These are phyloP conservation scores for Todiramphus chloris DNA, from an alignment of 2,113 vertebrate genomes.

Conservation along the genomic window DNA sequence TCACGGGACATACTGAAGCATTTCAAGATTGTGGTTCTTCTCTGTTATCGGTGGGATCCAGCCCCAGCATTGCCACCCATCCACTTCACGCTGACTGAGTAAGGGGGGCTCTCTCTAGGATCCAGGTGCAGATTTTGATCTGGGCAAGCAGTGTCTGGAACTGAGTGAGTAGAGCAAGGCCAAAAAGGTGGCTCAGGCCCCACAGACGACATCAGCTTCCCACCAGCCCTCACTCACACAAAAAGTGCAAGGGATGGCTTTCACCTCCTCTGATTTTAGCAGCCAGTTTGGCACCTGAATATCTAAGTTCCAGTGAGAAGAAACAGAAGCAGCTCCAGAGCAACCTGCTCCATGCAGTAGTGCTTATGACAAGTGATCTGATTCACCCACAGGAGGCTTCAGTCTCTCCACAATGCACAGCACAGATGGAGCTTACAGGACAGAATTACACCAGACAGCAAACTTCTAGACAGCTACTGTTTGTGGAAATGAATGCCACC, in stretches of 20 bases:
- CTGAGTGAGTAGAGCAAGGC: neutral
- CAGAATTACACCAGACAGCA: slow-evolving; percentile 22
- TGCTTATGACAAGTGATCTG: neutral
- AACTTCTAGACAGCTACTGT: slow-evolving; percentile 17
- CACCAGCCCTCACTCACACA: neutral
- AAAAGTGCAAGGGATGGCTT: neutral
- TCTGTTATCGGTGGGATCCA: neutral
- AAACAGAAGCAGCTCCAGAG: neutral
- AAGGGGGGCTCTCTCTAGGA: neutral
- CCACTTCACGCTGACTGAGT: fast-evolving
- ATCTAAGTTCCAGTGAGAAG: neutral
- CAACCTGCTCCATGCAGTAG: fast-evolving
- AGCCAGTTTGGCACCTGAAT: neutral
- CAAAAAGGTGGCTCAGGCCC: neutral
- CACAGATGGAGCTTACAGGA: slow-evolving; percentile 23
- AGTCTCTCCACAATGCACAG: neutral
- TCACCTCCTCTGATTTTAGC: neutral
- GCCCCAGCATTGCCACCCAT: neutral
- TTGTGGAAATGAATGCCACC: slow-evolving; percentile 7
- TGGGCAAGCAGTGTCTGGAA: neutral
- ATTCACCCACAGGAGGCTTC: neutral
- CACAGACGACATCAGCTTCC: fast-evolving
- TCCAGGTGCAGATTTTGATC: neutral
- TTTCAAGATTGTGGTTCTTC: neutral
- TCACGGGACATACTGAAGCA: neutral